Conservation (phyloP, 2,113 vertebrate species). For the Platysternon megacephalum region DNA sequence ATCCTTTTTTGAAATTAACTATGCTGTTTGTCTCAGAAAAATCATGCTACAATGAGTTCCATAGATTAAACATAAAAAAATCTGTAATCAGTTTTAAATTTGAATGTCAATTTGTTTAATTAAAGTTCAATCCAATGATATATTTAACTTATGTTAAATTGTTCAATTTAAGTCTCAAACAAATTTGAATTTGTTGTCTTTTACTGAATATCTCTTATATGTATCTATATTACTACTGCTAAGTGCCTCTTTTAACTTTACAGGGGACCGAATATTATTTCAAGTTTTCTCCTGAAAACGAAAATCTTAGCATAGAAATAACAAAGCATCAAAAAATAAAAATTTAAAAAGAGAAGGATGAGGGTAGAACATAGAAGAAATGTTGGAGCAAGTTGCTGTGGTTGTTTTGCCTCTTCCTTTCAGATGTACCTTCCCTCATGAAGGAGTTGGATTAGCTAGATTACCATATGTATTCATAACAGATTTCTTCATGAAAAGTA, state of each 20-base stretch:
- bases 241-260: neutral
- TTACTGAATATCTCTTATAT: conserved; percentile 43
- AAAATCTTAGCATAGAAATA: neutral
- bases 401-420: neutral
- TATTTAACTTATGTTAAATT: conserved; percentile 54
- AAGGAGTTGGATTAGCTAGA: neutral
- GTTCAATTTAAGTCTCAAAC: conserved; percentile 49
- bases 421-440: neutral
- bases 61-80: conserved; percentile 26
- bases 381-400: neutral
- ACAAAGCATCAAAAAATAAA: neutral
- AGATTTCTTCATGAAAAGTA: neutral
- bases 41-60: accelerated
- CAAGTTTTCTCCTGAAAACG: neutral
- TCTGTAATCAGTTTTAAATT: conserved; percentile 56
- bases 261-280: neutral
- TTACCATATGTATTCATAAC: conserved; percentile 7
- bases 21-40: neutral
- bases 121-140: conserved; percentile 34
- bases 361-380: neutral
- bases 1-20: neutral
- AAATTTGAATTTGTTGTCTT: conserved; percentile 54
- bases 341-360: neutral
- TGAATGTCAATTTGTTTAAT: conserved; percentile 51
- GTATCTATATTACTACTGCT: conserved; percentile 15